These are phyloP conservation scores for Cyclophora albipunctata DNA, from an alignment of 2,888 invertebrate species.

Conservation along the genomic window DNA sequence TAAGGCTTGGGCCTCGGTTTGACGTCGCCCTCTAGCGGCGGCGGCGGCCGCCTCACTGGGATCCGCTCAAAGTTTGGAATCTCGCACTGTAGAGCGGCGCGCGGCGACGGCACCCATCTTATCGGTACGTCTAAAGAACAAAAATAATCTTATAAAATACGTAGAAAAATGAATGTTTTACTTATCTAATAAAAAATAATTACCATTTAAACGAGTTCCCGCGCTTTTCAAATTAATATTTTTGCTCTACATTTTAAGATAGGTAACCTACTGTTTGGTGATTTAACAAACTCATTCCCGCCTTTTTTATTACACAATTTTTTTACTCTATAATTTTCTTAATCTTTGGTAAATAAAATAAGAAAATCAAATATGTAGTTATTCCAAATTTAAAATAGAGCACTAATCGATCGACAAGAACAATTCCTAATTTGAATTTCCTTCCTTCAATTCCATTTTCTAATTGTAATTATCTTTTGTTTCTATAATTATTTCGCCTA, in stretches of 20 bases:
- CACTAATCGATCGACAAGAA: too few species aligned
- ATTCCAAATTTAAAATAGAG: too few species aligned
- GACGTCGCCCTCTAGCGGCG: constrained; percentile 44
- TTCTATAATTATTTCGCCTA: too few species aligned
- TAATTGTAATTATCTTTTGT: too few species aligned
- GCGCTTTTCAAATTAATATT: background rate
- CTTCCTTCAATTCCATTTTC: too few species aligned
- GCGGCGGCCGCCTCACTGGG: constrained; percentile 42
- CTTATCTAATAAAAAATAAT: background rate
- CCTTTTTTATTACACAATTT: too few species aligned
- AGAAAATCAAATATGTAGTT: too few species aligned
- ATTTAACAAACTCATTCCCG: background rate
- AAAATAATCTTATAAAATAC: background rate
- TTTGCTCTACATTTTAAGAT: background rate
- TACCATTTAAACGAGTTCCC: too few species aligned
- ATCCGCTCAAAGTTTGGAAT: constrained; percentile 38
- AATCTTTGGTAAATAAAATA: too few species aligned
- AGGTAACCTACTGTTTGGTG: too few species aligned
- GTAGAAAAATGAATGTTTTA: background rate
- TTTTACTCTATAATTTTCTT: too few species aligned
- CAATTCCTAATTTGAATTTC: too few species aligned
- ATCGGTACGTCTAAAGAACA: constrained; percentile 47
- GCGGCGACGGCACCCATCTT: constrained; percentile 48
- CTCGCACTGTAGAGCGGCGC: constrained; percentile 46
- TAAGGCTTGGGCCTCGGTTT: constrained; percentile 31